Conservation (phyloP, 2,888 invertebrate species). For the Limnephilus lunatus region DNA sequence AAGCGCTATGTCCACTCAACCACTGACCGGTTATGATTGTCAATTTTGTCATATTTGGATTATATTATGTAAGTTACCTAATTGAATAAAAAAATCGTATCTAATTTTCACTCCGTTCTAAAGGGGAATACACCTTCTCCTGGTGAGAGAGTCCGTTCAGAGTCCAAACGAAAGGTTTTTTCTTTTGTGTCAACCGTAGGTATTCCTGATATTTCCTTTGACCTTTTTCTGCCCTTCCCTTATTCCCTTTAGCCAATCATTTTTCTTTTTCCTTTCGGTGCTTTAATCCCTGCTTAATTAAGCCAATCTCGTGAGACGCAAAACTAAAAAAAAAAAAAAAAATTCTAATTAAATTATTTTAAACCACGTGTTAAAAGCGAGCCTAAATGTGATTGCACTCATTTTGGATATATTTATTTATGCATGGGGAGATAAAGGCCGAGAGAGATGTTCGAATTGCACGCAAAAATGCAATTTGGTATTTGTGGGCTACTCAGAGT, state of each 20-base stretch:
- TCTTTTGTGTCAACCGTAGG: neutral
- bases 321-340: too few relatives aligned
- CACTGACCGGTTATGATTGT: too few relatives aligned
- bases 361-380: neutral
- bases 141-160: neutral
- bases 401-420: neutral
- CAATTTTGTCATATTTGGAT: too few relatives aligned
- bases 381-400: neutral
- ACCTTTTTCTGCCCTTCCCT: neutral
- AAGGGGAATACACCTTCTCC: too few relatives aligned
- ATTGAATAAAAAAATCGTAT: too few relatives aligned
- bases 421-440: neutral
- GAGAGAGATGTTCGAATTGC: constrained; percentile 10
- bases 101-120: too few relatives aligned
- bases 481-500: neutral
- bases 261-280: neutral
- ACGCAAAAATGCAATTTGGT: constrained; percentile 16
- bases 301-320: too few relatives aligned
- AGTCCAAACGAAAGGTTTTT: neutral
- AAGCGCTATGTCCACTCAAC: too few relatives aligned
- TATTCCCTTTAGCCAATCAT: neutral
- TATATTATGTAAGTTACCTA: too few relatives aligned
- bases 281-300: neutral
- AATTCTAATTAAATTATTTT: neutral
- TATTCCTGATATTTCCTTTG: neutral